phyloP scores from a whole-genome alignment of 2,797 vertebrate species.

The Peromyscus eremicus region DNA sequence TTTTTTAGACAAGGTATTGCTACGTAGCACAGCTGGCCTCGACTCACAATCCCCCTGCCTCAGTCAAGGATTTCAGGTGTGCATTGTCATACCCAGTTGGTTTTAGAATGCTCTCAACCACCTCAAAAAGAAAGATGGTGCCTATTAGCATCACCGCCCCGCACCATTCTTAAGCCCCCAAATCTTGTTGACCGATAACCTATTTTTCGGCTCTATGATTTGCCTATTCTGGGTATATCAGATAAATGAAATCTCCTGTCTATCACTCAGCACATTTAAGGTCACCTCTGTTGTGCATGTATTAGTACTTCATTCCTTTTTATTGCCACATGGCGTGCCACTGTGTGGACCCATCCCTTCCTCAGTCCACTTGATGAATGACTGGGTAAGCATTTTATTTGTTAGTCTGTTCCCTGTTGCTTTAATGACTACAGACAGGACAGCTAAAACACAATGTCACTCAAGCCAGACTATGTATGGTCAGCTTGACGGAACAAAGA shows the following conservation, averaged over 20 bases:
- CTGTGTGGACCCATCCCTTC: accelerated
- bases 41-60: not conserved
- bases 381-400: not conserved
- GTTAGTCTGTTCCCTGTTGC: not conserved
- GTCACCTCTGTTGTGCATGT: not conserved
- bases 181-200: not conserved
- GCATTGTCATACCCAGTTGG: not conserved
- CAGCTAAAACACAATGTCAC: not conserved
- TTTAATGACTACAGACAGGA: not conserved
- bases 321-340: not conserved
- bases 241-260: not conserved
- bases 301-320: not conserved
- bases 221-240: not conserved
- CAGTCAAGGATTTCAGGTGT: not conserved
- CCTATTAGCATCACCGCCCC: not conserved
- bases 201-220: not conserved
- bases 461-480: too few relatives aligned
- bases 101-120: not conserved
- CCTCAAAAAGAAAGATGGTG: not conserved
- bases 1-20: not conserved
- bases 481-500: not conserved
- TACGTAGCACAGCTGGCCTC: not conserved
- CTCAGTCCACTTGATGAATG: not conserved
- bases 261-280: not conserved
- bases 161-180: too few relatives aligned